Evolutionary conservation across 2,888 invertebrate genomes (phyloP).

Genomic region (Amphipyra berbera): DNA sequence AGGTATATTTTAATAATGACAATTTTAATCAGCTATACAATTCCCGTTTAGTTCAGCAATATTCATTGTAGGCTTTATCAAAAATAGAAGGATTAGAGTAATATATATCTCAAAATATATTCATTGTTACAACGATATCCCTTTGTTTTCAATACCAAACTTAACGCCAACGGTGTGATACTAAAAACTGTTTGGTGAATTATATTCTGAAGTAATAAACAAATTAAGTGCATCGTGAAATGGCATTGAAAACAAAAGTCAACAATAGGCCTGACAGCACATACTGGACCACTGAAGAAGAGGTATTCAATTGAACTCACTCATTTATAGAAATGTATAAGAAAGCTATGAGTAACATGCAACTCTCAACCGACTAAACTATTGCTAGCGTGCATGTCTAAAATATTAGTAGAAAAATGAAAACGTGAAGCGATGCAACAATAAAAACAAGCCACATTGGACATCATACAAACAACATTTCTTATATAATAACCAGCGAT

Average conservation of each 20-base stretch:
- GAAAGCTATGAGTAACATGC: conserved; percentile 58
- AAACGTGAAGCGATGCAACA: conserved; percentile 59
- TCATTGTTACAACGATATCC: conserved; percentile 83
- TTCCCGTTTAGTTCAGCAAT: conserved; percentile 82
- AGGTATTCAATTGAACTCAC: conserved; percentile 85
- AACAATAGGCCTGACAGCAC: conserved; percentile 82
- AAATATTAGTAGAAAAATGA: conserved; percentile 52
- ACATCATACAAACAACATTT: conserved; percentile 68
- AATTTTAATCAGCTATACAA: conserved; percentile 79
- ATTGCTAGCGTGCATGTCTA: conserved; percentile 66
- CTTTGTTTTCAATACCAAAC: conserved; percentile 85
- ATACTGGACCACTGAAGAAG: conserved; percentile 87
- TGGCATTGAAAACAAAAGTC: conserved; percentile 85
- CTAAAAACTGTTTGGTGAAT: conserved; percentile 20
- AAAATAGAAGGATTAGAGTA: conserved; percentile 89
- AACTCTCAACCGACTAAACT: conserved; percentile 52
- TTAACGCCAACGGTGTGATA: conserved; percentile 33
- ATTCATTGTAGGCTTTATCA: conserved; percentile 87
- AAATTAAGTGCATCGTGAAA: conserved; percentile 46
- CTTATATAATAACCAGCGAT: conserved; percentile 69
- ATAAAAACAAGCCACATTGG: conserved; percentile 68
- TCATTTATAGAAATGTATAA: conserved; percentile 67
- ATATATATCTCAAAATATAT: conserved; percentile 90
- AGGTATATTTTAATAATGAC: conserved; percentile 40
- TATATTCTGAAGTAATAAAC: conserved; percentile 24